phyloP scores from a whole-genome alignment of 1,140 invertebrate species.

The Drusus annulatus region DNA sequence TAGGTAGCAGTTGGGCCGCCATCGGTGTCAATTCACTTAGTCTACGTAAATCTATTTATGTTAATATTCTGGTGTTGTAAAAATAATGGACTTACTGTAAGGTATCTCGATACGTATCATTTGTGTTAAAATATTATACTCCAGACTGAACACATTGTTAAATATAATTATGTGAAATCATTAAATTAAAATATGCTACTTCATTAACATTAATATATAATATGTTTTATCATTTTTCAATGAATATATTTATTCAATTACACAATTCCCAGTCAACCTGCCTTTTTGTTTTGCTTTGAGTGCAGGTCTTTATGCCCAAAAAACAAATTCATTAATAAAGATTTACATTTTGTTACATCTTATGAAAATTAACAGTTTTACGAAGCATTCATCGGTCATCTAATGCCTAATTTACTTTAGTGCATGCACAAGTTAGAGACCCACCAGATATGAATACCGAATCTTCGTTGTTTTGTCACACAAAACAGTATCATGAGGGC shows the following conservation, averaged over 20 bases:
- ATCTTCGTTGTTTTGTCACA: not conserved
- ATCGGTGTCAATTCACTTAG: not conserved
- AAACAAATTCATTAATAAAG: not conserved
- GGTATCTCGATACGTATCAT: constrained; percentile 18
- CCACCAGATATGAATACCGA: no score
- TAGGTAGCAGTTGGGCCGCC: no score
- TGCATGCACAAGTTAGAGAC: no score
- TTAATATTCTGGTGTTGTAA: not conserved
- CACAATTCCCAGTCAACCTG: constrained; percentile 46
- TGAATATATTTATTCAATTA: constrained; percentile 23
- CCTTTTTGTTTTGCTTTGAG: not conserved
- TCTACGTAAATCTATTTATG: not conserved
- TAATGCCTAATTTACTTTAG: not conserved
- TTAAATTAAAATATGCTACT: not conserved
- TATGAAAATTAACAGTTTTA: not conserved
- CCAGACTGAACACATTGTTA: constrained; percentile 38
- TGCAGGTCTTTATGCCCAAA: no score
- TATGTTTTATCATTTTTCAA: constrained; percentile 4
- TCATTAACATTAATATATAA: constrained; percentile 1
- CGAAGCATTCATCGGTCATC: not conserved
- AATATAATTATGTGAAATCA: constrained; percentile 12
- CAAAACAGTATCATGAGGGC: not conserved
- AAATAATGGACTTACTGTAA: not conserved
- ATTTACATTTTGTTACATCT: constrained; percentile 5
- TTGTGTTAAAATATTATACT: constrained; percentile 27